A percentile compares a stretch with the other conserved stretches of the same genome.
phyloP scores from a whole-genome alignment of 2,113 vertebrate species.

The Amphiprion percula region DNA sequence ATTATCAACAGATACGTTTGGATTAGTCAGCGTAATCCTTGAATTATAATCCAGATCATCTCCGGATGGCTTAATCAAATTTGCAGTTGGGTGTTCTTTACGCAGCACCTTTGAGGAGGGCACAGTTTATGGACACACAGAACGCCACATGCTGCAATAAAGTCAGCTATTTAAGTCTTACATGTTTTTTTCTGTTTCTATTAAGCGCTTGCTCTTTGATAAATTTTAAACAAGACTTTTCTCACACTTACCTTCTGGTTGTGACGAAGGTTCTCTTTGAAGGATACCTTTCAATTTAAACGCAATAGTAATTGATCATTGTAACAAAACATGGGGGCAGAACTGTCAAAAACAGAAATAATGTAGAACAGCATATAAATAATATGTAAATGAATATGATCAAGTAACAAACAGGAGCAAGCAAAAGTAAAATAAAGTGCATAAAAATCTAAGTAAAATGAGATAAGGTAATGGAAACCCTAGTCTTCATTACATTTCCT shows the following conservation, averaged over 20 bases:
- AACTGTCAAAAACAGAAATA: neutral
- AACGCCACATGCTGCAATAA: neutral
- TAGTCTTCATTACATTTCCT: neutral
- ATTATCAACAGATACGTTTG: conserved; percentile 62
- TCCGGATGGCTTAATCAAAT: conserved; percentile 55
- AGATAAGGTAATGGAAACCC: neutral
- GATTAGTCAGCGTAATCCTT: conserved; percentile 68
- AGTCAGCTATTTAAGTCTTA: neutral
- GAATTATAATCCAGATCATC: conserved; percentile 69
- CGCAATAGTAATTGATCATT: neutral
- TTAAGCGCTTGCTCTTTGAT: neutral
- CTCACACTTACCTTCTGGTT: neutral
- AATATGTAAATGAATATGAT: neutral
- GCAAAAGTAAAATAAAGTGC: no score
- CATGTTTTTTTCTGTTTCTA: neutral
- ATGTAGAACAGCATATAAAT: neutral
- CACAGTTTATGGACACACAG: neutral
- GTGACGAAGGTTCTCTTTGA: neutral
- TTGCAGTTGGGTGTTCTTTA: conserved; percentile 26
- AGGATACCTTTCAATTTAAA: neutral
- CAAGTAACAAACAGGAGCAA: no score
- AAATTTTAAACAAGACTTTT: neutral
- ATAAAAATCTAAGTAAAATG: neutral
- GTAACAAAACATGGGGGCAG: no score
- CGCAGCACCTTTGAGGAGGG: conserved; percentile 6